A percentile compares a stretch with the other conserved stretches of the same genome.
These are phyloP conservation scores for Festucalex cinctus DNA, from an alignment of 2,113 vertebrate genomes.

Conservation along the genomic window DNA sequence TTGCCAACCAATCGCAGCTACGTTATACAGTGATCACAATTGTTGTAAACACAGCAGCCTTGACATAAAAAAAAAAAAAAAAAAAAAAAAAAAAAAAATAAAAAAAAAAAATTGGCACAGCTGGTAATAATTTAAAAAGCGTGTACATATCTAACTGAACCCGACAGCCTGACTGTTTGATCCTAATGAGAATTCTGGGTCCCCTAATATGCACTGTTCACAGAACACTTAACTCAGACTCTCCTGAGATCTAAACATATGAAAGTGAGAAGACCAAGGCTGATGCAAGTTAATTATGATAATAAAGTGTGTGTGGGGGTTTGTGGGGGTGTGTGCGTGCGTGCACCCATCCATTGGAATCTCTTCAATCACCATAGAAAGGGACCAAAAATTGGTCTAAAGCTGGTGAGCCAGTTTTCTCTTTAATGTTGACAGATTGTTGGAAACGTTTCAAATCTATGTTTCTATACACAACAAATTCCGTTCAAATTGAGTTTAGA, in stretches of 20 bases:
- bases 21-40: not conserved
- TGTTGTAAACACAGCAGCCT: not conserved
- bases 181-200: conserved; percentile 4
- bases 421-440: not conserved
- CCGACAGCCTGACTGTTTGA: conserved; percentile 5
- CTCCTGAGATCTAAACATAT: conserved; percentile 54
- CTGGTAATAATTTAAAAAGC: not conserved
- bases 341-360: conserved; percentile 22
- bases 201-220: conserved; percentile 12
- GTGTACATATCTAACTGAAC: conserved; percentile 10
- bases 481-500: not conserved
- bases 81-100: too few species aligned
- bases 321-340: conserved; percentile 37
- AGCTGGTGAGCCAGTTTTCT: not conserved
- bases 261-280: conserved; percentile 51
- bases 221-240: conserved; percentile 22
- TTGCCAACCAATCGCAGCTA: too few species aligned
- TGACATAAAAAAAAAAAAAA: not conserved
- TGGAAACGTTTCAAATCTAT: not conserved
- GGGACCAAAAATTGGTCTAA: not conserved
- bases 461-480: not conserved
- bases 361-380: conserved; percentile 15
- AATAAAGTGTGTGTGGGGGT: conserved; percentile 45
- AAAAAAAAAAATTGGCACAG: too few species aligned
- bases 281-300: conserved; percentile 58